Base-by-base conservation (phyloP, 2,113 vertebrate genomes). In the Nesogale talazaci region DNA sequence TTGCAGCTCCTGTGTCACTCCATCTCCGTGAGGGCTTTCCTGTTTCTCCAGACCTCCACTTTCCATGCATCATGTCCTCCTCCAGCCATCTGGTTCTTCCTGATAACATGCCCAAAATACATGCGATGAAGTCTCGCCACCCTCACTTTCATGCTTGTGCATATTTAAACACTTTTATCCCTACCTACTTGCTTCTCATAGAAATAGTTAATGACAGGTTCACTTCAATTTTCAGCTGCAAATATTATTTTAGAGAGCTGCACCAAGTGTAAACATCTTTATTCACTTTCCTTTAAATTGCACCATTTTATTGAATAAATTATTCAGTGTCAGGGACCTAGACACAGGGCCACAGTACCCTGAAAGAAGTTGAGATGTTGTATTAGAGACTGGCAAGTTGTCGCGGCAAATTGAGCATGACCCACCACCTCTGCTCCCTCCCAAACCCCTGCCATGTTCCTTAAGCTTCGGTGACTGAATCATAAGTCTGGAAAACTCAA, bases 401-500 rank as follows among this genome's bases (percentile, higher is more conserved):
- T 94, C 95, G 38, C 80, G 90, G 76, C 90, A 97, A 91, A 97
- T 57, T 93, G 90, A 36, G 8, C 88, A 87, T 84, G 92, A 88
- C 85, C 81, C 1, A 38, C 29, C 56, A 82, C 63, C 81, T 63
- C 57, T 52, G 2, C 29, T 6, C 4, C 1, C n/a, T 56, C 70
- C 40, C 46, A 16, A 10, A 4, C 19, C 52, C 91, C 38, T 82
- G 17, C 83, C 93, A 90, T 86, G 27, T 91, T 90, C 69, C 89
- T 97, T 92, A 84, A 97, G 52, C 74, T 92, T 86, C 88, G 92
- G 19, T 90, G 88, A 96, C 91, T 94, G 75, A 97, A 95, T 94
- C 88, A 76, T 29, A 91, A 95, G 88, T 74, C 94, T 92, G 82
- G 93, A 97, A 97, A 98, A 97, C 96, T 95, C 97, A 96, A 95